These are phyloP conservation scores for Chrosomus eos DNA, from an alignment of 2,797 vertebrate species.

Conservation along the genomic window DNA sequence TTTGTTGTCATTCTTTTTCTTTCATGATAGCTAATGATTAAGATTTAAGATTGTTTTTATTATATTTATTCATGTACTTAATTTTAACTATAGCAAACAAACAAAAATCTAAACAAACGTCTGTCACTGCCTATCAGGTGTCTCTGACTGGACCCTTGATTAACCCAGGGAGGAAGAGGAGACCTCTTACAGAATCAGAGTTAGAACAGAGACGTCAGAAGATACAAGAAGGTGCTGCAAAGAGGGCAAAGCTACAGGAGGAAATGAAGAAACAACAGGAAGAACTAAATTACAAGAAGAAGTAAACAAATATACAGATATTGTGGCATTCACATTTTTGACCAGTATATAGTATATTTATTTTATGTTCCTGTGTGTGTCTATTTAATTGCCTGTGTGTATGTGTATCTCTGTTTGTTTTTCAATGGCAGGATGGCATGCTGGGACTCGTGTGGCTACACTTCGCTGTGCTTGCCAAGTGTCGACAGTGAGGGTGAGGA, in stretches of 20 bases:
- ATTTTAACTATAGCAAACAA: neutral
- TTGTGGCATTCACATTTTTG: neutral
- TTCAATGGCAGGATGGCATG: constrained; percentile 81
- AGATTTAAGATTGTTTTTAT: neutral
- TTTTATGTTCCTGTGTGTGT: constrained; percentile 8
- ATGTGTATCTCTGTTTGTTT: constrained; percentile 28
- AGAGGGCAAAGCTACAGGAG: constrained; percentile 81
- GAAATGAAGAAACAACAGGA: constrained; percentile 78
- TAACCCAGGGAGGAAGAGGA: constrained; percentile 76
- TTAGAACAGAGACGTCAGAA: constrained; percentile 77
- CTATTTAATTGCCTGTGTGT: neutral
- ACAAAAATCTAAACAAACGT: neutral
- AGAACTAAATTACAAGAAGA: constrained; percentile 84
- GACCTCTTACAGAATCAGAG: constrained; percentile 78
- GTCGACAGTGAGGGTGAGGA: constrained; percentile 80
- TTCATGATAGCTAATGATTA: neutral
- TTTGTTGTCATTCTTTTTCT: neutral
- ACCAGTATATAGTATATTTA: neutral
- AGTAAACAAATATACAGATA: constrained; percentile 69
- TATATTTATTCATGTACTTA: neutral
- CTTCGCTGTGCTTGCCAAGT: constrained; percentile 80
- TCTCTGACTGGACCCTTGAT: constrained; percentile 70
- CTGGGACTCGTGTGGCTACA: constrained; percentile 89
- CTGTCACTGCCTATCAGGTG: constrained; percentile 62
- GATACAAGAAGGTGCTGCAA: constrained; percentile 82